phyloP scores from a whole-genome alignment of 1,140 invertebrate species.

The Lordiphosa clarofinis region DNA sequence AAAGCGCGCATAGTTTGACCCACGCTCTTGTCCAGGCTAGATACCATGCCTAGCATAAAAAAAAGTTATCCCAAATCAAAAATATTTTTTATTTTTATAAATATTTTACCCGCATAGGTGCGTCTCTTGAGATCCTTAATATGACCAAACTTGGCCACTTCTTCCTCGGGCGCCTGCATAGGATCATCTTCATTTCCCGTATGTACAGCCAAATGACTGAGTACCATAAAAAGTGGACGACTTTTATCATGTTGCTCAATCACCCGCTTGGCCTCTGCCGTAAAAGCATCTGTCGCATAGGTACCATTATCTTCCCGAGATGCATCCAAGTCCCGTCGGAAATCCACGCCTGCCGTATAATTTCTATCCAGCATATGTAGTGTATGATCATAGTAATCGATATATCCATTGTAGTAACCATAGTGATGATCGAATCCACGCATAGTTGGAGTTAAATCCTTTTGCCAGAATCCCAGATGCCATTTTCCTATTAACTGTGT shows the following conservation, averaged over 20 bases:
- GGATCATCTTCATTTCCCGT: constrained; percentile 85
- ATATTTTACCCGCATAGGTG: constrained; percentile 86
- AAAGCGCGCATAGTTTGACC: constrained; percentile 87
- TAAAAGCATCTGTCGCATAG: constrained; percentile 90
- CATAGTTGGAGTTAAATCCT: constrained; percentile 86
- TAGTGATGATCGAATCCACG: constrained; percentile 92
- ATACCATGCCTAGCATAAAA: constrained; percentile 85
- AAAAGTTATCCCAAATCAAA: background rate
- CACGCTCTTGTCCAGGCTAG: constrained; percentile 91
- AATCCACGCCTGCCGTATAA: constrained; percentile 83
- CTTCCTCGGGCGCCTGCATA: constrained; percentile 89
- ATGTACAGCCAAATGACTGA: constrained; percentile 91
- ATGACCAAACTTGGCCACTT: constrained; percentile 86
- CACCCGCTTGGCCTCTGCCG: constrained; percentile 84
- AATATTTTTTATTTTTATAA: too few relatives aligned
- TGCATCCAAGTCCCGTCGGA: constrained; percentile 83
- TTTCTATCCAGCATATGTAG: constrained; percentile 80
- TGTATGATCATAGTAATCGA: constrained; percentile 91
- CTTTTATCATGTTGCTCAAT: constrained; percentile 84
- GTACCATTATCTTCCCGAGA: constrained; percentile 83
- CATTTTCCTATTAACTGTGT: constrained; percentile 94
- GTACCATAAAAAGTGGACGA: constrained; percentile 87
- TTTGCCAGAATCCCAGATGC: constrained; percentile 89
- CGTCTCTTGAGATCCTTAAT: constrained; percentile 87
- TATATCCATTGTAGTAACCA: constrained; percentile 90